These are phyloP conservation scores for Lithophane leautieri DNA, from an alignment of 2,888 invertebrate species.

Conservation along the genomic window DNA sequence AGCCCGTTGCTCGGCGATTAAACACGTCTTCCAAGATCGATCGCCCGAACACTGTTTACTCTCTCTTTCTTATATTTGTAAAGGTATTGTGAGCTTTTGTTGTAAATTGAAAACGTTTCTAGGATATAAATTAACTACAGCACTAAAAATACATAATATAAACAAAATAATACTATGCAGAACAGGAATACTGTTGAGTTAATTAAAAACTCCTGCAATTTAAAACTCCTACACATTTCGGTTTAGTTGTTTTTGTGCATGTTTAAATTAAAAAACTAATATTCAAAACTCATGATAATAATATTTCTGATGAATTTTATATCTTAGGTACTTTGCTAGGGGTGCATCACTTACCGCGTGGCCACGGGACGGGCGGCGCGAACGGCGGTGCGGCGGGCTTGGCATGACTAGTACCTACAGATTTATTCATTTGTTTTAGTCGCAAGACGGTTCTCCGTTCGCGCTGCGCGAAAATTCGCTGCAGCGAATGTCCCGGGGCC, in stretches of 20 bases:
- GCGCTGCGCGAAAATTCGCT: no score
- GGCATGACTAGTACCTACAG: no score
- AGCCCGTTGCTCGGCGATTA: constrained; percentile 79
- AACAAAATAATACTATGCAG: neutral
- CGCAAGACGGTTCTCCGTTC: no score
- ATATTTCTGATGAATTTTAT: neutral
- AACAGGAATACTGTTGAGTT: neutral
- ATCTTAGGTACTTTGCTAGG: no score
- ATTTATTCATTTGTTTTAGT: no score
- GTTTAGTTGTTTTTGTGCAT: no score
- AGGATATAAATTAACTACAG: constrained; percentile 2
- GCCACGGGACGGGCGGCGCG: no score
- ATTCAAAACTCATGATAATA: neutral
- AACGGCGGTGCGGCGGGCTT: no score
- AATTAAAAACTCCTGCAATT: neutral
- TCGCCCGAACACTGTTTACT: constrained; percentile 67
- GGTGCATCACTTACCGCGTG: no score
- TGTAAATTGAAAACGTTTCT: constrained; percentile 45
- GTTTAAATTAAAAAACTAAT: neutral
- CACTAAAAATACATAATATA: neutral
- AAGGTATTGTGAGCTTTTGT: constrained; percentile 54
- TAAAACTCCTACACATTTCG: neutral
- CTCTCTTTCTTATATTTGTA: constrained; percentile 62
- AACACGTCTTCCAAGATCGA: constrained; percentile 78
- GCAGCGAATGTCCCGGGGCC: no score